Evolutionary conservation across 1,140 invertebrate species (phyloP).

Genomic region (Gryon sp.): DNA sequence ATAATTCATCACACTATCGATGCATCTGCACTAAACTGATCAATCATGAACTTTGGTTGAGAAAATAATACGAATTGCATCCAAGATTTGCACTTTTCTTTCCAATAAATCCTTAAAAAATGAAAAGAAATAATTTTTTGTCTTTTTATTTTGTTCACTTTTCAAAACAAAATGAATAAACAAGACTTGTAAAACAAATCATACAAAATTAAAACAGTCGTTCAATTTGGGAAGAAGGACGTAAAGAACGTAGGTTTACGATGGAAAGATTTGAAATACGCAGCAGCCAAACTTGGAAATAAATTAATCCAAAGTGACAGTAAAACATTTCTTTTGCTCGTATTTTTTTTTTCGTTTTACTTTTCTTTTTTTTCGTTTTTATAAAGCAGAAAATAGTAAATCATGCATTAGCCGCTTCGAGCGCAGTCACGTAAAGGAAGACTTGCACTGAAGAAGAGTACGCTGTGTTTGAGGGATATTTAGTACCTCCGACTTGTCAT

Average conservation of each 20-base stretch:
- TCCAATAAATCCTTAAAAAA: too few species aligned
- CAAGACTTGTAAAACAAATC: too few species aligned
- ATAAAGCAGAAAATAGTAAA: conserved; percentile 39
- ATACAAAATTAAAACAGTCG: too few species aligned
- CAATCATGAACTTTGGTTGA: too few species aligned
- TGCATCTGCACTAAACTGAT: too few species aligned
- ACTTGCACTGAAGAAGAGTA: conserved; percentile 31
- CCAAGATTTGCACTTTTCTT: too few species aligned
- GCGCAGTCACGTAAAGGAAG: conserved; percentile 52
- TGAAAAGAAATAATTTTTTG: too few species aligned
- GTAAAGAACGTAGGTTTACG: not conserved
- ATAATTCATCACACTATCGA: conserved; percentile 14
- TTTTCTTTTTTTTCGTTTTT: conserved; percentile 18
- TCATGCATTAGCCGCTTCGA: conserved; percentile 47
- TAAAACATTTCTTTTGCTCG: conserved; percentile 19
- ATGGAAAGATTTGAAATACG: conserved; percentile 10
- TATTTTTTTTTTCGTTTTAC: too few species aligned
- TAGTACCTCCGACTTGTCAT: conserved; percentile 52
- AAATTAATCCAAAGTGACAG: conserved; percentile 40
- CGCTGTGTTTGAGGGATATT: conserved; percentile 52
- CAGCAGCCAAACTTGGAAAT: not conserved
- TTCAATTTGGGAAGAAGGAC: too few species aligned
- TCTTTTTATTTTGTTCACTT: too few species aligned
- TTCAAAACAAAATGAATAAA: too few species aligned
- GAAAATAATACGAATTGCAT: too few species aligned